phyloP scores from a whole-genome alignment of 2,797 vertebrate species.

The Sebastes iracundus region DNA sequence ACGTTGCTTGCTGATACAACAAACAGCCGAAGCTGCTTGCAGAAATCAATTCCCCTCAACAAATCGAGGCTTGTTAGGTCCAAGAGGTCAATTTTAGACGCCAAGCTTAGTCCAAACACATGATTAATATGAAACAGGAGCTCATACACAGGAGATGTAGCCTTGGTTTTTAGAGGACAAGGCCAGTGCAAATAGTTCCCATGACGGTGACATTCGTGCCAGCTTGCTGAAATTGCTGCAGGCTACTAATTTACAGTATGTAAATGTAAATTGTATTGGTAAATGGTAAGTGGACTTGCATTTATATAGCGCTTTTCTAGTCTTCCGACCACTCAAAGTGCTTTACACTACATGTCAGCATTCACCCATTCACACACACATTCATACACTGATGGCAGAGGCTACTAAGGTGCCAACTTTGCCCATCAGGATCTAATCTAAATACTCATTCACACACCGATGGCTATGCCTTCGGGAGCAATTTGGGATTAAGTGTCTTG shows the following conservation, averaged over 20 bases:
- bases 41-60: background rate
- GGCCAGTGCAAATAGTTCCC: background rate
- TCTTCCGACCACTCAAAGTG: too few species aligned
- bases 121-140: conserved; percentile 14
- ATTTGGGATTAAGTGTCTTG: too few species aligned
- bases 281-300: too few species aligned
- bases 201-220: background rate
- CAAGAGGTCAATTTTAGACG: conserved; percentile 15
- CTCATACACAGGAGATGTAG: background rate
- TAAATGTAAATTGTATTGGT: too few species aligned
- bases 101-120: background rate
- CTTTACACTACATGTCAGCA: too few species aligned
- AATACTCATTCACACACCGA: too few species aligned
- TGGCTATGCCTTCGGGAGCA: too few species aligned
- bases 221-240: background rate
- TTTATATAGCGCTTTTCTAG: too few species aligned
- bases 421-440: too few species aligned
- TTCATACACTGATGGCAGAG: too few species aligned
- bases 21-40: background rate
- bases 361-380: too few species aligned
- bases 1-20: background rate
- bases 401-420: too few species aligned
- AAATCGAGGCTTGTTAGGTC: conserved; percentile 6
- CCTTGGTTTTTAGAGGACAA: conserved; percentile 6
- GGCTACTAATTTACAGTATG: background rate